Percentiles rank a stretch among this genome's conserved stretches.
phyloP scores from a whole-genome alignment of 2,888 invertebrate genomes.

The Abscondita cerata region DNA sequence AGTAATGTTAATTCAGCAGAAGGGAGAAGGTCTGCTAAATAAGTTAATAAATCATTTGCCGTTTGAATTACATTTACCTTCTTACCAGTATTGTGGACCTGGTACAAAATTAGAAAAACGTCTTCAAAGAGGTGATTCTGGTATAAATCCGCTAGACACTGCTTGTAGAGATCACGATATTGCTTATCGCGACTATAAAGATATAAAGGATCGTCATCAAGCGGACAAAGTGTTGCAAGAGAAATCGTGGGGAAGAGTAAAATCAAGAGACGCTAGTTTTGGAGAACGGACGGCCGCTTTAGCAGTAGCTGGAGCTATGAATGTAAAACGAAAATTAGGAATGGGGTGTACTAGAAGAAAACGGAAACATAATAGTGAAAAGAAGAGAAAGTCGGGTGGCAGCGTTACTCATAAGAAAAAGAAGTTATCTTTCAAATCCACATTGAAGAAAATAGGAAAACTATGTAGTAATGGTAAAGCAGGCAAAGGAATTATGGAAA shows the following conservation, averaged over 20 bases:
- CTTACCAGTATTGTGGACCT: conserved; percentile 42
- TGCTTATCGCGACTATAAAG: conserved; percentile 40
- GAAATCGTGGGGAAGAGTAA: conserved; percentile 46
- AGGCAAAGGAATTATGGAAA: no score
- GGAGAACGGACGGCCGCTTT: conserved; percentile 48
- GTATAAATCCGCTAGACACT: conserved; percentile 47
- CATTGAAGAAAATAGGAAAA: no score
- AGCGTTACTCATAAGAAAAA: no score
- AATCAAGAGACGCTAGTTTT: conserved; percentile 43
- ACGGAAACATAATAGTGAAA: no score
- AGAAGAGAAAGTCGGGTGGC: no score
- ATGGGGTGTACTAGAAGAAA: background rate
- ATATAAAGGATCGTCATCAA: conserved; percentile 42
- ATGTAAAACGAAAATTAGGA: conserved; percentile 21
- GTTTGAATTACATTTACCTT: conserved; percentile 39
- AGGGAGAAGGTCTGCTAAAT: conserved; percentile 36
- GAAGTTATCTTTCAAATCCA: no score
- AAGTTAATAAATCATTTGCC: conserved; percentile 38
- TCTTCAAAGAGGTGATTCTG: conserved; percentile 48
- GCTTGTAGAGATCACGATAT: conserved; percentile 51
- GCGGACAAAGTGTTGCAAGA: conserved; percentile 50
- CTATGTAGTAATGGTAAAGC: no score
- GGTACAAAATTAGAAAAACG: conserved; percentile 44
- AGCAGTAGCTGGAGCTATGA: conserved; percentile 47
- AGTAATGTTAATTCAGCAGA: no score